Evolutionary conservation across 2,888 invertebrate genomes (phyloP).

Genomic region (Acrobasis suavella): DNA sequence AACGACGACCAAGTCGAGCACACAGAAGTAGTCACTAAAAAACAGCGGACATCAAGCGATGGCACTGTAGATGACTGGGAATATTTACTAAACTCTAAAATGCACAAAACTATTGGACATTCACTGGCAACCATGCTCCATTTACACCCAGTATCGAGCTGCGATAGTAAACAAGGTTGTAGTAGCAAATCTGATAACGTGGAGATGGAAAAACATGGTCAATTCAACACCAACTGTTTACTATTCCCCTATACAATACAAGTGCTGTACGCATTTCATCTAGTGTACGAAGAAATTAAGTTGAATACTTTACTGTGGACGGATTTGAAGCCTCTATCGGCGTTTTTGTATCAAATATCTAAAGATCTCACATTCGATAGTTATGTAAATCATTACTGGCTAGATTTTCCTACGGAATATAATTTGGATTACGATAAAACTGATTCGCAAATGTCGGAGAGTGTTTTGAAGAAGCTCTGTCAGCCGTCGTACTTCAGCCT

Average conservation of each 20-base stretch:
- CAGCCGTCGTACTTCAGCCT: slow-evolving; percentile 83
- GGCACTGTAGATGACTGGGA: slow-evolving; percentile 93
- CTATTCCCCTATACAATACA: slow-evolving; percentile 89
- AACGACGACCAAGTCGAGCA: slow-evolving; percentile 58
- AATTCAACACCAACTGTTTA: slow-evolving; percentile 84
- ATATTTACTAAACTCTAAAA: slow-evolving; percentile 83
- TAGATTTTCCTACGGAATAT: slow-evolving; percentile 89
- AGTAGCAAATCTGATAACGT: slow-evolving; percentile 30
- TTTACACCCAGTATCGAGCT: slow-evolving; percentile 40
- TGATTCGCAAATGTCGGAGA: slow-evolving; percentile 79
- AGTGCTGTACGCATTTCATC: slow-evolving; percentile 90
- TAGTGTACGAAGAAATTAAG: slow-evolving; percentile 96
- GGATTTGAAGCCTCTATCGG: slow-evolving; percentile 85
- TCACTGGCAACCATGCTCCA: slow-evolving; percentile 72
- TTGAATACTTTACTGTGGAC: slow-evolving; percentile 87
- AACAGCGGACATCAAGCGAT: slow-evolving; percentile 89
- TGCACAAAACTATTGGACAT: slow-evolving; percentile 76
- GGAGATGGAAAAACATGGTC: slow-evolving; percentile 55
- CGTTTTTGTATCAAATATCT: slow-evolving; percentile 88
- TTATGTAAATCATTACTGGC: slow-evolving; percentile 91
- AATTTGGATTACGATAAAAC: slow-evolving; percentile 58
- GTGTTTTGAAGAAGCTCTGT: slow-evolving; percentile 81
- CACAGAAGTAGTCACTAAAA: slow-evolving; percentile 85
- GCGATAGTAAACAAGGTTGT: slow-evolving; percentile 34
- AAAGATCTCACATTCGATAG: slow-evolving; percentile 87